Base-by-base conservation (phyloP, 1,140 invertebrate species). In the Cydia fagiglandana region DNA sequence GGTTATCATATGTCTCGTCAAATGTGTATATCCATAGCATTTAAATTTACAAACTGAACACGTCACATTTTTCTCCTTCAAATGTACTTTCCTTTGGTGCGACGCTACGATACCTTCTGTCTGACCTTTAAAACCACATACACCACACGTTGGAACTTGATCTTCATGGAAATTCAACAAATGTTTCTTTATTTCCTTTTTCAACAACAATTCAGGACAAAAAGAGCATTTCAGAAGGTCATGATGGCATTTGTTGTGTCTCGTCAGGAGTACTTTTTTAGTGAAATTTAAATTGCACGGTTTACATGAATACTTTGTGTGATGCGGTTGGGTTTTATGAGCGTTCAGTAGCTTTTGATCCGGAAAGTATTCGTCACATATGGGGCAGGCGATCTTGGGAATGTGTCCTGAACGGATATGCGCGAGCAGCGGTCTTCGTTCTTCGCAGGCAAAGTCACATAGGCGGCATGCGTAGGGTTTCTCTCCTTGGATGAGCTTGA, bases 1-100 rank as follows among this genome's bases (percentile, higher is more conserved):
- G 10, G 12, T 75, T 5, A 75, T 64, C 24, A 75, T 30, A 28
- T 75, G 74, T 53, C 56, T 53, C 2, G 12, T 30, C 13, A 75
- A 53, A 0, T 38, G 7, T n/a, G 6, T 4, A 9, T 13, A 2
- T 0, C 12, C 41, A 13, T 34, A 74, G 73, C n/a, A 74, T 15
- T 13, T 10, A 12, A 56, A 10, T 4, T 50, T 34, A 17, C 73
- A 74, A 34, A 56, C 13, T 2, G 34, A 2, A 3, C 73, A 74
- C 4, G 47, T 30, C 20, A 73, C 34, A 53, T 75, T 78, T 13
- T 73, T 73, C 24, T 78, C 77, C 56, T 75, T 78, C 66, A 78
- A 64, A 75, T 78, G 77, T 5, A 78, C 77, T 15, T 45, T 73
- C n/a, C 74, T 75, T 30, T 78, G 74, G 20, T 78, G 77, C 17